Percentiles rank a stretch among this genome's conserved stretches.
These are phyloP conservation scores for Eriosoma lanigerum DNA, from an alignment of 1,140 invertebrate species.

Conservation along the genomic window DNA sequence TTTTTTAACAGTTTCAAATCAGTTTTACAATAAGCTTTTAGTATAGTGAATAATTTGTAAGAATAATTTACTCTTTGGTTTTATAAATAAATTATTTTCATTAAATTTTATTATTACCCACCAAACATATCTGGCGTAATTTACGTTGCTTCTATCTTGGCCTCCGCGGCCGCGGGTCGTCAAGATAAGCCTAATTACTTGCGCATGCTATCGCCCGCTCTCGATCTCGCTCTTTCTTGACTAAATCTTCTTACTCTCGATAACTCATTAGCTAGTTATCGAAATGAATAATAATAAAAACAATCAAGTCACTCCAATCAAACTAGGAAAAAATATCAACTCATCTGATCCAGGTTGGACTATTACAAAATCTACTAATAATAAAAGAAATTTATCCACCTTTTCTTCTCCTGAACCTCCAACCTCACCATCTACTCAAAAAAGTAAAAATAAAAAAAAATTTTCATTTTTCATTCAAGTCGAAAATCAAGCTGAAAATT, in stretches of 20 bases:
- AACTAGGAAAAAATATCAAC: constrained; percentile 4
- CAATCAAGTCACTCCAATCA: constrained; percentile 11
- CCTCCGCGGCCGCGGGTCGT: neutral
- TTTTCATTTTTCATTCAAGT: neutral
- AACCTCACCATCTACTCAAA: neutral
- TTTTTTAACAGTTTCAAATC: constrained; percentile 13
- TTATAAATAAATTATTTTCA: constrained; percentile 4
- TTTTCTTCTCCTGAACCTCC: neutral
- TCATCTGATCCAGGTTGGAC: neutral
- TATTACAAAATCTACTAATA: neutral
- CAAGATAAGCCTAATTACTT: constrained; percentile 16
- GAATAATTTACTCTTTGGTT: neutral
- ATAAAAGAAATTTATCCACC: constrained; percentile 6
- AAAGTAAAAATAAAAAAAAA: neutral
- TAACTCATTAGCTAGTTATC: neutral
- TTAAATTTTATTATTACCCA: neutral
- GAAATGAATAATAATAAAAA: constrained; percentile 8
- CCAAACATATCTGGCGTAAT: neutral
- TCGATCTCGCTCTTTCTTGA: neutral
- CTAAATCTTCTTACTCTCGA: constrained; percentile 1
- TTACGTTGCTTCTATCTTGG: constrained; percentile 14
- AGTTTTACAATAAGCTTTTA: neutral
- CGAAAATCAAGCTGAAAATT: constrained; percentile 16
- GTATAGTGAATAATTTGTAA: neutral
- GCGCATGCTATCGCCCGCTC: neutral